Base-by-base conservation (phyloP, 2,113 vertebrate genomes). In the Engraulis encrasicolus region DNA sequence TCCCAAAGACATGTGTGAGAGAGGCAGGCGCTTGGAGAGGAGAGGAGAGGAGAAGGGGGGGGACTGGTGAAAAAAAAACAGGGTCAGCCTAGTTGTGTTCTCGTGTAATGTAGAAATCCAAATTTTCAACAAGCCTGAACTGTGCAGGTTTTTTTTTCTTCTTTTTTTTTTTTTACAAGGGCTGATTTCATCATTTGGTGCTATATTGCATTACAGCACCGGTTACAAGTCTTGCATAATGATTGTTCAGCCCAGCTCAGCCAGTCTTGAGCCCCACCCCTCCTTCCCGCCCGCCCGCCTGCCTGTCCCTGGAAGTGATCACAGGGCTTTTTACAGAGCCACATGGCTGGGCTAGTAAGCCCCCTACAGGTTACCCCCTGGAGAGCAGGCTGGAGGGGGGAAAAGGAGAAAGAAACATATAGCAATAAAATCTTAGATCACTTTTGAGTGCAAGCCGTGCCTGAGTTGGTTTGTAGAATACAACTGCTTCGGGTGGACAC, bases 91-190 rank as follows among this genome's bases (percentile, higher is more conserved):
- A 14, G 66, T 31, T 17, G 66, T 34, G 66, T 34, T 34, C 23
- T 74, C 66, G 17, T 74, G 27, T 74, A 34, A 74, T 36, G 66
- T 36, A 36, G 66, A 74, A 74, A 74, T 74, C 66, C 66, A 74
- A 34, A 74, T 74, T 74, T 74, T 27, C n/a, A 74, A 74, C 66
- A 74, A 74, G 66, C 66, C 66, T 74, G 15, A 74, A 74, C 31
- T 34, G 66, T 23, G 9, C 17, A 2, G 9, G n/a, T n/a, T n/a
- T n/a, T n/a, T n/a, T n/a, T n/a, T n/a, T n/a, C n/a, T n/a, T n/a
- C n/a, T n/a, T n/a, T n/a, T n/a, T n/a, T n/a, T n/a, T n/a, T 27
- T 66, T 74, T 74, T 74, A 74, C 31, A 36, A 34, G 66, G 66
- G 66, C 66, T 74, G 66, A 74, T 74, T 17, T 74, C 66, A 74